A percentile compares a stretch with the other conserved stretches of the same genome.
phyloP scores from a whole-genome alignment of 1,140 invertebrate genomes.

The Cherax quadricarinatus region DNA sequence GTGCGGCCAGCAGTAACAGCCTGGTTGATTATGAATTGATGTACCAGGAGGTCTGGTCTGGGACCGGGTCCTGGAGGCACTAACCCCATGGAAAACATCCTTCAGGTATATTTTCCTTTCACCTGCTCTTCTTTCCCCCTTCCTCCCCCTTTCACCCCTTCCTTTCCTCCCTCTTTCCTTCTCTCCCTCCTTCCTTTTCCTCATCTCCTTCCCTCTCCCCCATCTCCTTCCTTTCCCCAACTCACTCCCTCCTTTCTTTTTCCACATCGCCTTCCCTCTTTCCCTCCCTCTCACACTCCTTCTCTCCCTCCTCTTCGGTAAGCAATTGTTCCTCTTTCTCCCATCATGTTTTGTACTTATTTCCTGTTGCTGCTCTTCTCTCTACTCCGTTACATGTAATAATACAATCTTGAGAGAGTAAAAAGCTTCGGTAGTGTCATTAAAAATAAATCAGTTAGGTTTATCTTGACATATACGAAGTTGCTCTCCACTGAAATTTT shows the following conservation, averaged over 20 bases:
- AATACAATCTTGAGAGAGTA: too few relatives aligned
- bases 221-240: neutral
- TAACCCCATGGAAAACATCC: too few relatives aligned
- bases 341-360: neutral
- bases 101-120: too few relatives aligned
- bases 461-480: too few relatives aligned
- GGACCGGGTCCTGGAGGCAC: too few relatives aligned
- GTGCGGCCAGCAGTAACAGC: too few relatives aligned
- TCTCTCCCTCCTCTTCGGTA: neutral
- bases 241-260: neutral
- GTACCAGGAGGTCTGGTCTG: too few relatives aligned
- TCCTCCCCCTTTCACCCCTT: neutral
- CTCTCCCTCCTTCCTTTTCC: constrained; percentile 1
- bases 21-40: too few relatives aligned
- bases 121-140: neutral
- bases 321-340: neutral
- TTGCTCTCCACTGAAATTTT: too few relatives aligned
- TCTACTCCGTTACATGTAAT: neutral
- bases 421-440: too few relatives aligned
- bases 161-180: neutral
- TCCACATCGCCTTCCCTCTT: neutral
- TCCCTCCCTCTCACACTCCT: neutral
- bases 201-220: neutral
- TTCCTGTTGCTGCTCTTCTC: too few relatives aligned
- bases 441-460: too few relatives aligned